Base-by-base conservation (phyloP, 1,140 invertebrate genomes). In the Penaeus indicus region DNA sequence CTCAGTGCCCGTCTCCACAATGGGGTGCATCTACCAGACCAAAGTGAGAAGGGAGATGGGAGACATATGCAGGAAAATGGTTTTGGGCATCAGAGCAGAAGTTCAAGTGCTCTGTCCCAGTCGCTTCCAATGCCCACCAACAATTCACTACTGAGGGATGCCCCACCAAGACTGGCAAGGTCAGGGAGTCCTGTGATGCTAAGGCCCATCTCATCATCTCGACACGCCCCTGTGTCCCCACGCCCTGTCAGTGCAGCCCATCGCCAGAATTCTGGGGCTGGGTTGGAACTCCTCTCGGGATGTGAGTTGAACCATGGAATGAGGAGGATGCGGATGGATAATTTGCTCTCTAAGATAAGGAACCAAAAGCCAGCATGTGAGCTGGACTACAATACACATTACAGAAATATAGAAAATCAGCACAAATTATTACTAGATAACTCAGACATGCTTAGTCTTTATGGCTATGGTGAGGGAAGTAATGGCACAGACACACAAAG, bases 301-400 rank as follows among this genome's bases (percentile, higher is more conserved):
- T 54, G n/a, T 25, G 81, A 77, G 27, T 67, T 88, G 32, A 88
- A 54, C 32, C 72, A 82, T 25, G 87, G 77, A 27, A 77, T 83
- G 67, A 75, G 72, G 75, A 88, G 78, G 54, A 22, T 79, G 81
- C 75, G 82, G 67, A 47, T 88, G 87, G 87, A 67, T 67, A 84
- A 72, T 69, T 78, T 91, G n/a, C 84, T 91, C 25, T 86, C 87
- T 27, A 83, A 82, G 54, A 91, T 91, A 27, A 91, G 88, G 42
- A 85, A 47, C 64, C 88, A 88, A 60, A 86, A 89, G 69, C 90
- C 90, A 22, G 84, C 90, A 25, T 91, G 90, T 85, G 90, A 91
- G 25, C 38, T 88, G 60, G 86, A 91, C 54, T 89, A 82, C 69
- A 82, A 90, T 38, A 25, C 38, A 21, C 84, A 83, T 54, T 90